These are phyloP conservation scores for Lycocorax pyrrhopterus DNA, from an alignment of 2,113 vertebrate genomes.

Conservation along the genomic window DNA sequence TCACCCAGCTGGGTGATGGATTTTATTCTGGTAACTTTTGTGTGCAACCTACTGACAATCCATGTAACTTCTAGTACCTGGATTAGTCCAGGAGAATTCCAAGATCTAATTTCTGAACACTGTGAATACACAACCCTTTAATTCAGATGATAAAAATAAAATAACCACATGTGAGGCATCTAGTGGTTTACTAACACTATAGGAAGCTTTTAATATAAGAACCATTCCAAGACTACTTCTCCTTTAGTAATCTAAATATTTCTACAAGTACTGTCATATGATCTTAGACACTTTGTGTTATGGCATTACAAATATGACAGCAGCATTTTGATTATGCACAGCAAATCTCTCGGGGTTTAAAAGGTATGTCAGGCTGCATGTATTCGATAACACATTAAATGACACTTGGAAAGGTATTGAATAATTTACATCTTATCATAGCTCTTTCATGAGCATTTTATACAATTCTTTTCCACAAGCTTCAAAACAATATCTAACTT, in stretches of 20 bases:
- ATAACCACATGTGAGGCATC: neutral
- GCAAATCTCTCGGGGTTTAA: slow-evolving; percentile 41
- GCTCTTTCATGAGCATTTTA: neutral
- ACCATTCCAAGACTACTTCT: neutral
- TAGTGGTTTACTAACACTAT: neutral
- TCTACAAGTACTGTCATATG: slow-evolving; percentile 44
- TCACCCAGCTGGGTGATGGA: neutral
- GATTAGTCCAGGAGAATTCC: neutral
- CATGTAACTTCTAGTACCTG: neutral
- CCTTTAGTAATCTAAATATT: slow-evolving; percentile 35
- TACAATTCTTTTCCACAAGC: neutral
- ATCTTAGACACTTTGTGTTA: slow-evolving; percentile 24
- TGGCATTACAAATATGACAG: slow-evolving; percentile 51
- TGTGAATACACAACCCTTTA: neutral
- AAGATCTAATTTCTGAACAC: neutral
- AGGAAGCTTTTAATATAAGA: slow-evolving; percentile 26
- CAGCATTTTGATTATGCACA: slow-evolving; percentile 16
- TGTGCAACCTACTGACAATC: neutral
- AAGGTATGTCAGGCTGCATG: slow-evolving; percentile 41
- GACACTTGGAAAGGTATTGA: slow-evolving; percentile 22
- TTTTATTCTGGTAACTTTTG: neutral
- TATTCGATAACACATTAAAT: slow-evolving; percentile 26
- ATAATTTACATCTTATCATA: slow-evolving; percentile 42
- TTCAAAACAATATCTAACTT: slow-evolving; percentile 25
- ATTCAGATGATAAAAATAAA: neutral